Evolutionary conservation across 2,888 invertebrate species (phyloP), one percentile per base, ranked within the genome.

Genomic region (Amblyteles armatorius): DNA sequence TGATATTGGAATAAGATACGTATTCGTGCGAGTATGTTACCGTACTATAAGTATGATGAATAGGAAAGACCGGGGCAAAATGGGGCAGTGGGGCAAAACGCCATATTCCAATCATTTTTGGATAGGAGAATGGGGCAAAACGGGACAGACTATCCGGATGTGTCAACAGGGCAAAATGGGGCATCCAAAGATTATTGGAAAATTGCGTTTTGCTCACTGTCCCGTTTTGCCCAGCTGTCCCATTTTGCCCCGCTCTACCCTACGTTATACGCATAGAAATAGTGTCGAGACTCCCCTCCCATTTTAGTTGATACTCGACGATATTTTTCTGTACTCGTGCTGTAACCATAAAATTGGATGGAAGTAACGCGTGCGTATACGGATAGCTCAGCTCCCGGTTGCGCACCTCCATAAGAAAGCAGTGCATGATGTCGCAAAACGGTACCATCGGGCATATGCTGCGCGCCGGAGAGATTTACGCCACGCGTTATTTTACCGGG

Each of bases 401-500:
- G 26, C 71, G 67, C 57, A 76, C 73, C 80, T 82, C 82, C 85
- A 85, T 73, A 82, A 82, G 76, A 82, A 85, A 77, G 82, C 82
- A 68, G 72, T 72, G 76, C 72, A 74, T 26, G 82, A 85, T 85
- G 79, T 79, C 82, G 85, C 82, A 85, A 85, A 82, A 85, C 74
- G 82, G 85, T 77, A 72, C 72, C 82, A 82, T 85, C 82, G 68
- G 65, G 74, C 72, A 40, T 55, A 22, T 22, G 22, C 57, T 40
- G 55, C 82, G 29, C 79, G 74, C 71, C 36, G 11, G 50, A 2
- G 72, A 80, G 76, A 85, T 85, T 80, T 85, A 79, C 82, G 79
- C 60, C 73, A 73, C 76, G 50, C 77, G 79, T 72, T 80, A 79
- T 82, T 77, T 55, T 48, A 40, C 29, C 29, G 55, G 77, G 44